Evolutionary conservation across 2,113 vertebrate species (phyloP).

Genomic region (Centrocercus urophasianus): DNA sequence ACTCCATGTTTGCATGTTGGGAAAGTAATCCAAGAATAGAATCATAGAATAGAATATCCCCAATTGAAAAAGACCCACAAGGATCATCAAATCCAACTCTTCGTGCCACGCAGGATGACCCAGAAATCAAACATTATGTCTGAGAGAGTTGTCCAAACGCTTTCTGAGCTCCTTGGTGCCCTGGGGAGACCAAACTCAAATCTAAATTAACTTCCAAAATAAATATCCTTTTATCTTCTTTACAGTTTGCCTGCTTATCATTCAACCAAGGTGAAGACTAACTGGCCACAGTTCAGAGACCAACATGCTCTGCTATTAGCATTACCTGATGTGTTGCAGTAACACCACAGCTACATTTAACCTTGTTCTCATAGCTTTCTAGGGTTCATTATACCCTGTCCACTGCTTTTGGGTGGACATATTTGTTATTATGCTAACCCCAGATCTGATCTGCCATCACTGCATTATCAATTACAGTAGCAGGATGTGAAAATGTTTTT

Average conservation of each 20-base stretch:
- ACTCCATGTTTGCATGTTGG: background rate
- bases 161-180: background rate
- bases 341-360: background rate
- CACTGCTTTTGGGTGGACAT: background rate
- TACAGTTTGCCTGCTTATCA: background rate
- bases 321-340: background rate
- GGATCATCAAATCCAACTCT: background rate
- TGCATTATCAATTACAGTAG: background rate
- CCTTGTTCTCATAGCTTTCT: background rate
- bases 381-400: background rate
- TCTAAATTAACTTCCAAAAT: background rate
- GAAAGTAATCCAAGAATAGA: background rate
- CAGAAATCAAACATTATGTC: background rate
- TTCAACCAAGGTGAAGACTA: background rate
- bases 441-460: background rate
- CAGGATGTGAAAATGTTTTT: background rate
- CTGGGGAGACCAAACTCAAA: background rate
- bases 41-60: background rate
- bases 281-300: background rate
- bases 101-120: background rate
- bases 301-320: background rate
- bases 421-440: background rate
- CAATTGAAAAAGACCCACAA: background rate
- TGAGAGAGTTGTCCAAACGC: background rate
- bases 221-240: background rate